These are phyloP conservation scores for Troglohyphantes excavatus DNA, from an alignment of 2,888 invertebrate species.

Conservation along the genomic window DNA sequence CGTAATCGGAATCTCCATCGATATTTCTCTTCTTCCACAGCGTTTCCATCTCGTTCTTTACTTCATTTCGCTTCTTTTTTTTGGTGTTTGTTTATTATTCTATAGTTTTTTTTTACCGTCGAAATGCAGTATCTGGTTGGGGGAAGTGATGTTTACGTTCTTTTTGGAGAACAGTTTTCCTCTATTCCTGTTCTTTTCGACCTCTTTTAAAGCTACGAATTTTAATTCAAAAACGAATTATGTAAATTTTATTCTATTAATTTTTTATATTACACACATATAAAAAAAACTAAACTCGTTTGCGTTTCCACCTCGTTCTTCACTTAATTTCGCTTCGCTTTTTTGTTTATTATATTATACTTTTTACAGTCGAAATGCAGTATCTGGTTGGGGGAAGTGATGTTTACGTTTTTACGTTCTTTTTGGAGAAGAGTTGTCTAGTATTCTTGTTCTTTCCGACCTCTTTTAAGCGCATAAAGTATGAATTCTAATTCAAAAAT, in stretches of 20 bases:
- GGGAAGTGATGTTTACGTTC: background rate
- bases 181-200: slow-evolving; percentile 27
- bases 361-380: background rate
- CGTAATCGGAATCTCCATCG: slow-evolving; percentile 75
- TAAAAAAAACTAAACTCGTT: too few species aligned
- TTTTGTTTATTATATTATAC: slow-evolving; percentile 7
- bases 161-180: background rate
- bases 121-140: slow-evolving; percentile 18
- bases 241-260: too few species aligned
- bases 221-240: too few species aligned
- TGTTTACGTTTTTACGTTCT: background rate
- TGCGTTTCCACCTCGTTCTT: slow-evolving; percentile 32
- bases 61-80: slow-evolving; percentile 33
- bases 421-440: background rate
- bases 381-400: slow-evolving; percentile 9
- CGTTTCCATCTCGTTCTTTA: slow-evolving; percentile 33
- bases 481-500: background rate
- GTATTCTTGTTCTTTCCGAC: slow-evolving; percentile 27
- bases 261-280: too few species aligned
- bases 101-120: background rate
- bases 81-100: slow-evolving; percentile 20
- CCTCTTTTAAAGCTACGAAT: background rate
- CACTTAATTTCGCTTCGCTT: slow-evolving; percentile 27
- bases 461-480: background rate
- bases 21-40: slow-evolving; percentile 66